Evolutionary conservation across 2,113 vertebrate genomes (phyloP).

Genomic region (Dascyllus trimaculatus): DNA sequence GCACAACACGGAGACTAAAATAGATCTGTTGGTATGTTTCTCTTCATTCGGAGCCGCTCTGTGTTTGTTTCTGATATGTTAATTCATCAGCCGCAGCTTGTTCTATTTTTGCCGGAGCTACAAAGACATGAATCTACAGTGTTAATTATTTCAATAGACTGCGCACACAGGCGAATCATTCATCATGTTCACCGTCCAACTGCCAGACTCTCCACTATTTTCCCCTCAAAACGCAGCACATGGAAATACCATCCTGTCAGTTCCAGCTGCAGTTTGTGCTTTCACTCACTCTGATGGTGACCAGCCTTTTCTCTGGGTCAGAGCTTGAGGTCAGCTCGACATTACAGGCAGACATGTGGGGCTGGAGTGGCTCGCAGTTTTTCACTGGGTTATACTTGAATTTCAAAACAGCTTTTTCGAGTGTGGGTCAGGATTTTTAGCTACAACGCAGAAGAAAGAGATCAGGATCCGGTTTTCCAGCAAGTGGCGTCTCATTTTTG

Average conservation of each 20-base stretch:
- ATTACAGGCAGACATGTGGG: not conserved
- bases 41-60: conserved; percentile 16
- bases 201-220: not conserved
- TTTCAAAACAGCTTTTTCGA: too few species aligned
- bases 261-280: not conserved
- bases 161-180: not conserved
- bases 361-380: not conserved
- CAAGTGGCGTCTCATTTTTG: too few species aligned
- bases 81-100: conserved; percentile 27
- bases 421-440: too few species aligned
- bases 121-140: conserved; percentile 12
- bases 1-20: conserved; percentile 10
- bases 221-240: conserved; percentile 1
- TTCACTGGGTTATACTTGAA: too few species aligned
- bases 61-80: conserved; percentile 39
- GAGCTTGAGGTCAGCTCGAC: not conserved
- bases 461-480: too few species aligned
- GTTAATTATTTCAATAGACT: conserved; percentile 30
- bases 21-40: conserved; percentile 36
- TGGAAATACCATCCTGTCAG: not conserved
- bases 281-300: not conserved
- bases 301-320: conserved; percentile 10
- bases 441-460: too few species aligned
- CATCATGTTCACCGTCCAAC: conserved; percentile 5
- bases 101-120: conserved; percentile 50